Evolutionary conservation across 2,113 vertebrate species (phyloP), one percentile per base, ranked within the genome.

Genomic region (Rattus rattus): DNA sequence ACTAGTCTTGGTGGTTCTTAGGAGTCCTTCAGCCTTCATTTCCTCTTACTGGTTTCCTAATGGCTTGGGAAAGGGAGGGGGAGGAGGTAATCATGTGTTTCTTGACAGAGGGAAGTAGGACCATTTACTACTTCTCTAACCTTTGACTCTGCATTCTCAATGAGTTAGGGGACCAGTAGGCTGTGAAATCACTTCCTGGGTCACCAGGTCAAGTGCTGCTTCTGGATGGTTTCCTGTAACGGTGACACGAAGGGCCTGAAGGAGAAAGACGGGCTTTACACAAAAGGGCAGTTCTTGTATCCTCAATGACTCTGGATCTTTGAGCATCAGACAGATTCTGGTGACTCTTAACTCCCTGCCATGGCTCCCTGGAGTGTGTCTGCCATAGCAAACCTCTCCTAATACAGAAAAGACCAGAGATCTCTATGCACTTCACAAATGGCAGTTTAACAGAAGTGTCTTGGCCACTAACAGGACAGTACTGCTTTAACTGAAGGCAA

Each of bases 101-200:
- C 86, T 69, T 95, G 94, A 91, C 88, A 77, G 63, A 90, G 28
- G 89, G 79, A 97, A 91, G 93, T 80, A 95, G 96, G 75, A 87
- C 83, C 94, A 93, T 59, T 97, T 96, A 98, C 90, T 93, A 96
- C 63, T 96, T 92, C 43, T 88, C 39, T 91, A 97, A 97, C 97
- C 91, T 97, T 89, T 97, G 96, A 96, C 96, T 96, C 92, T 14
- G 65, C 86, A 81, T 95, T 92, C 95, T 94, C 83, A 96, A 90
- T 69, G 97, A 96, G 93, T 72, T 90, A 95, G 79, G 56, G 81
- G 91, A 96, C 79, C 93, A 93, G 70, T 59, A 93, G 93, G 87
- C 97, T 98, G 94, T 97, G 96, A 97, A 97, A 98, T 88, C 65
- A 26, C 95, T 97, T 97, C 97, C 97, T 97, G 67, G 16, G 86